These are phyloP conservation scores for Halyomorpha halys DNA, from an alignment of 1,140 invertebrate genomes.

Conservation along the genomic window DNA sequence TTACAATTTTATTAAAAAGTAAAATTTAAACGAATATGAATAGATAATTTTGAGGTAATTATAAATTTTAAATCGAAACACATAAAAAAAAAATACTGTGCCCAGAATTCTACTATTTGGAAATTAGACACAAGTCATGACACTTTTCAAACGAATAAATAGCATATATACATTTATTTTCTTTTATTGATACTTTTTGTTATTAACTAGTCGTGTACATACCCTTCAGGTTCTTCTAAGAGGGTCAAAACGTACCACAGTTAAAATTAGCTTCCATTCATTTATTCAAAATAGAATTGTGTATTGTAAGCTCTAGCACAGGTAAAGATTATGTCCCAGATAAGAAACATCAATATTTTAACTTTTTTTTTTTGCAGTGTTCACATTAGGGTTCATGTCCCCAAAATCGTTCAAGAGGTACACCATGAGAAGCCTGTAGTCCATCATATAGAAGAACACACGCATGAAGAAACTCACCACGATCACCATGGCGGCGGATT, in stretches of 20 bases:
- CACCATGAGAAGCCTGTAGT: conserved; percentile 35
- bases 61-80: too few species aligned
- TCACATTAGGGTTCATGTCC: conserved; percentile 39
- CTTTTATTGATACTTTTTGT: too few species aligned
- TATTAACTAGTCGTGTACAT: too few species aligned
- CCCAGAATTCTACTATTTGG: too few species aligned
- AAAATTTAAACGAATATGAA: too few species aligned
- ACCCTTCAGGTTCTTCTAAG: too few species aligned
- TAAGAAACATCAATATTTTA: not conserved
- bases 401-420: conserved; percentile 33
- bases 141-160: too few species aligned
- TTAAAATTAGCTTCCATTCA: not conserved
- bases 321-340: not conserved
- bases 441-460: conserved; percentile 33
- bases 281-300: not conserved
- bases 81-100: too few species aligned
- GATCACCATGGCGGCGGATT: conserved; percentile 28
- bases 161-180: too few species aligned
- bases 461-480: conserved; percentile 24
- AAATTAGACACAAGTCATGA: too few species aligned
- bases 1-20: too few species aligned
- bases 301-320: not conserved
- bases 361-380: conserved; percentile 34
- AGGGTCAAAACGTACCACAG: not conserved
- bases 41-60: too few species aligned